These are phyloP conservation scores for Megalurothrips usitatus DNA, from an alignment of 2,888 invertebrate species.

Conservation along the genomic window DNA sequence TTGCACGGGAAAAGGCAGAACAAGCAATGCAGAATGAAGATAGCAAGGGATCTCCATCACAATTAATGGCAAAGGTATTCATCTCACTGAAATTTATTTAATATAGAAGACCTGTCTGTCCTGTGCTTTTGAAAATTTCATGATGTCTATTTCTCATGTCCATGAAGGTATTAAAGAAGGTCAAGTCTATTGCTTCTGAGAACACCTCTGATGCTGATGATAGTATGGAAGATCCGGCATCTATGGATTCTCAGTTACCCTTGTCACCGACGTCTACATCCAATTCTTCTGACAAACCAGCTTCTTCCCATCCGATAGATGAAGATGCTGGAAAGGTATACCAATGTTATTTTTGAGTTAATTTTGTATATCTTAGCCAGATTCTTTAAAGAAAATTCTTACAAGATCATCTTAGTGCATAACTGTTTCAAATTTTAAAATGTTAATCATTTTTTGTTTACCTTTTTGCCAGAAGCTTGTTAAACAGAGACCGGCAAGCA, in stretches of 20 bases:
- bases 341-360: background rate
- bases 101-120: too few relatives aligned
- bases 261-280: background rate
- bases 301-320: background rate
- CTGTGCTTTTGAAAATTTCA: too few relatives aligned
- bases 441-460: background rate
- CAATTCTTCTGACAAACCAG: background rate
- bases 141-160: background rate
- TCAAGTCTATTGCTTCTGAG: background rate
- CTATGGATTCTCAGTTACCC: background rate
- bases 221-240: background rate
- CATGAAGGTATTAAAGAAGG: background rate
- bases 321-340: background rate
- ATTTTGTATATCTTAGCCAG: too few relatives aligned
- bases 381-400: too few relatives aligned
- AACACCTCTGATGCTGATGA: background rate
- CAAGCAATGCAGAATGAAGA: constrained; percentile 40
- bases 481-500: constrained; percentile 38
- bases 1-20: constrained; percentile 35
- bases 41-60: constrained; percentile 29
- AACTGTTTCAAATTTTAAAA: too few relatives aligned
- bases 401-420: too few relatives aligned
- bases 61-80: constrained; percentile 41
- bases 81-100: too few relatives aligned
- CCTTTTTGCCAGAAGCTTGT: background rate